These are phyloP conservation scores for Atta colombica DNA, from an alignment of 1,140 invertebrate genomes.

Conservation along the genomic window DNA sequence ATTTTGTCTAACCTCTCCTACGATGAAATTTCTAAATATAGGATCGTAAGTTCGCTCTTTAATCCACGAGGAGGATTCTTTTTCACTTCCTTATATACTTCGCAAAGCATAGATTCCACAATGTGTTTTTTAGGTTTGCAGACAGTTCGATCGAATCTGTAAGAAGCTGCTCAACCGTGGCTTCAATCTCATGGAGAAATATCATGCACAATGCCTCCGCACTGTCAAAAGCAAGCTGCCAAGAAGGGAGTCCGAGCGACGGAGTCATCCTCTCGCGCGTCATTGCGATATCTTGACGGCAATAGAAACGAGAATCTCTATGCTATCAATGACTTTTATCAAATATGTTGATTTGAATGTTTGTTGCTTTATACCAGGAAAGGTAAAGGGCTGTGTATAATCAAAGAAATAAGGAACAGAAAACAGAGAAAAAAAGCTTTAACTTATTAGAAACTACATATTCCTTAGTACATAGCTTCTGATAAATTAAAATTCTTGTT, in stretches of 20 bases:
- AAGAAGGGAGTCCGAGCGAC: slow-evolving; percentile 94
- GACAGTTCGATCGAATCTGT: slow-evolving; percentile 91
- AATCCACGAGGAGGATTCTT: neutral
- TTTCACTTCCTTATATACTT: neutral
- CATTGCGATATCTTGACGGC: slow-evolving; percentile 96
- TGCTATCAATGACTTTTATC: slow-evolving; percentile 96
- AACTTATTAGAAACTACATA: no score
- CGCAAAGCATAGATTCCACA: no score
- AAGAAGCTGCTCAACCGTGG: slow-evolving; percentile 93
- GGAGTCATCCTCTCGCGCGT: slow-evolving; percentile 93
- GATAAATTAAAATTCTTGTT: no score
- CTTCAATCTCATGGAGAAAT: slow-evolving; percentile 92
- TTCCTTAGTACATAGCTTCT: no score
- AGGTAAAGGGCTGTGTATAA: slow-evolving; percentile 86
- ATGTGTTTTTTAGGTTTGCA: slow-evolving; percentile 91
- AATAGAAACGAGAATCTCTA: slow-evolving; percentile 95
- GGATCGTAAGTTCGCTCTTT: slow-evolving; percentile 89
- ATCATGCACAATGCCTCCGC: slow-evolving; percentile 91
- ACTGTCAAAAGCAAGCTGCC: slow-evolving; percentile 94
- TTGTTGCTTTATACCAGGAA: slow-evolving; percentile 97
- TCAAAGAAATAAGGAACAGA: no score
- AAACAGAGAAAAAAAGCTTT: no score
- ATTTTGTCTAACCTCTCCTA: slow-evolving; percentile 92
- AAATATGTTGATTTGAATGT: slow-evolving; percentile 94
- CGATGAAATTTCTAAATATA: slow-evolving; percentile 93